phyloP scores from a whole-genome alignment of 92 coral and sea anemone species.

The Actinernus sp. region DNA sequence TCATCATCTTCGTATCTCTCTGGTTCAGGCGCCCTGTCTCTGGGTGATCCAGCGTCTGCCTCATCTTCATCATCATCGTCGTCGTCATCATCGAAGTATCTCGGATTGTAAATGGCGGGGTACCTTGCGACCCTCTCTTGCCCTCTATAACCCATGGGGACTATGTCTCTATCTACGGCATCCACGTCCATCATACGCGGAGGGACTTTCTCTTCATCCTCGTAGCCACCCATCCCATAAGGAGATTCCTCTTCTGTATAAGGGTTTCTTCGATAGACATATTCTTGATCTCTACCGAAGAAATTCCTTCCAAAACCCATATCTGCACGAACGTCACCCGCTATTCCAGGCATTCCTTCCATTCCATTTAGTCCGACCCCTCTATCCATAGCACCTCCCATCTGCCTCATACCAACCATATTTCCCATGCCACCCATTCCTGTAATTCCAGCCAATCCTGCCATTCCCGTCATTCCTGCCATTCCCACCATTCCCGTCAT shows the following conservation, averaged over 20 bases:
- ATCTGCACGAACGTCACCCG: conserved; percentile 42
- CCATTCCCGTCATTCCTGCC: conserved; percentile 48
- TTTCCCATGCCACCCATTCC: conserved; percentile 52
- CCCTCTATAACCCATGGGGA: conserved; percentile 57
- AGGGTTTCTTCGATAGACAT: background rate
- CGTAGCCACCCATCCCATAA: background rate
- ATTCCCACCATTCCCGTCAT: conserved; percentile 26
- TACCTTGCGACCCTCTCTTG: conserved; percentile 27
- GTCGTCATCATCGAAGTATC: conserved; percentile 59
- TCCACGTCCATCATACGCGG: conserved; percentile 70
- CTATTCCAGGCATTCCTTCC: conserved; percentile 42
- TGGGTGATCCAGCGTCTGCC: conserved; percentile 4
- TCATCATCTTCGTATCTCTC: conserved; percentile 49
- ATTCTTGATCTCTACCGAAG: conserved; percentile 5
- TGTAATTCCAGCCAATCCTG: conserved; percentile 13
- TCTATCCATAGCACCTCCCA: conserved; percentile 32
- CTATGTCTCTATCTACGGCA: conserved; percentile 78
- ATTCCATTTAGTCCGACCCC: conserved; percentile 24
- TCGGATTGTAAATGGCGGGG: conserved; percentile 39
- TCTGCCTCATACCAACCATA: conserved; percentile 25
- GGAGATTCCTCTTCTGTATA: background rate
- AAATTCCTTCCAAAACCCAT: conserved; percentile 9
- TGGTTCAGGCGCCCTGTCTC: conserved; percentile 34
- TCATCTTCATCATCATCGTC: conserved; percentile 59
- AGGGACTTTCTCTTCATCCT: conserved; percentile 5